Evolutionary conservation across 1,140 invertebrate species (phyloP).

Genomic region (Ooceraea biroi): DNA sequence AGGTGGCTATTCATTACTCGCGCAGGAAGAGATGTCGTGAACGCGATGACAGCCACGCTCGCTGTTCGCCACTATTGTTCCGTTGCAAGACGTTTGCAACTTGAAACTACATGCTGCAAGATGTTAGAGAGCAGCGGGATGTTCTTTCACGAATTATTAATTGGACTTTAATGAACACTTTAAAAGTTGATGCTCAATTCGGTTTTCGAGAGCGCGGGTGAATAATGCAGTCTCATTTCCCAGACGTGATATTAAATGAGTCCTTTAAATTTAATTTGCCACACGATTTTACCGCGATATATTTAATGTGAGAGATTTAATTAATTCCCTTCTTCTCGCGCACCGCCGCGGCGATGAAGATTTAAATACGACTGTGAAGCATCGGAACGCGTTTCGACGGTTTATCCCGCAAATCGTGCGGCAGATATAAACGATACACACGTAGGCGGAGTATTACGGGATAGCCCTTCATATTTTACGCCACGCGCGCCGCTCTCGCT

Average conservation of each 20-base stretch:
- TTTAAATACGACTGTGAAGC: background rate
- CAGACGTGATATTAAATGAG: background rate
- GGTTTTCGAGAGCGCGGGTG: background rate
- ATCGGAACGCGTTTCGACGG: slow-evolving; percentile 18
- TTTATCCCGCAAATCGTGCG: slow-evolving; percentile 39
- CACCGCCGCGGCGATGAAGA: background rate
- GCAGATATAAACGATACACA: slow-evolving; percentile 29
- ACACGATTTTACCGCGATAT: background rate
- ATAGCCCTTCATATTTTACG: slow-evolving; percentile 31
- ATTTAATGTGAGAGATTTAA: background rate
- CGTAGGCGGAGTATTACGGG: background rate
- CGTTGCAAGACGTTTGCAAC: background rate
- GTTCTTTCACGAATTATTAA: background rate
- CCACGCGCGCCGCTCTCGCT: background rate
- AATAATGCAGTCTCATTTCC: slow-evolving; percentile 8
- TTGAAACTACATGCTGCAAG: background rate
- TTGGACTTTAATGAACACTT: slow-evolving; percentile 6
- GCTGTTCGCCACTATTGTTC: slow-evolving; percentile 21
- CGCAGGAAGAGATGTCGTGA: slow-evolving; percentile 10
- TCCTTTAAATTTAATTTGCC: background rate
- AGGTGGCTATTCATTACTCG: slow-evolving; percentile 29
- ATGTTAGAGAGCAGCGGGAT: no score
- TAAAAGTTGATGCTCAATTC: slow-evolving; percentile 4
- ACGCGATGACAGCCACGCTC: no score
- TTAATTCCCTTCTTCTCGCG: background rate